Conservation (phyloP, 1,140 invertebrate species). For the Philotrypesis tridentata region DNA sequence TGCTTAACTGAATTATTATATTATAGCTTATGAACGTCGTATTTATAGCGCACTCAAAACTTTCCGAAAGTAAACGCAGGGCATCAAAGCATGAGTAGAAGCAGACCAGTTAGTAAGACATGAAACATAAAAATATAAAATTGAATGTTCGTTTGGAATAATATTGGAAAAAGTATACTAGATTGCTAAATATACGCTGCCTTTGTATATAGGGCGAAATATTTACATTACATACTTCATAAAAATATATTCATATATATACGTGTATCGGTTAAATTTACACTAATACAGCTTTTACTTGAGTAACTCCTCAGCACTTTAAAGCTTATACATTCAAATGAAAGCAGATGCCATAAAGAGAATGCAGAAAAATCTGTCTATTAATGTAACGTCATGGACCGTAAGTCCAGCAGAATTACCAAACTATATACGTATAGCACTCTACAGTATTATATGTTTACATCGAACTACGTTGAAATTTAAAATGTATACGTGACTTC, state of each 20-base stretch:
- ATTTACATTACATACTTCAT: no score
- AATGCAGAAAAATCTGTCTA: no score
- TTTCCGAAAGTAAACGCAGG: constrained; percentile 12
- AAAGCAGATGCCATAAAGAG: no score
- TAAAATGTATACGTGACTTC: not conserved
- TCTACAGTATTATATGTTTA: not conserved
- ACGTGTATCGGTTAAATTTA: no score
- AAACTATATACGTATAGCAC: not conserved
- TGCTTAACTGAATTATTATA: constrained; percentile 3
- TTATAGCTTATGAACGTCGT: constrained; percentile 16
- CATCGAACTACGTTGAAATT: not conserved
- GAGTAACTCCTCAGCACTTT: no score
- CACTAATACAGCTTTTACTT: no score
- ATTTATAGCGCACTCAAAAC: constrained; percentile 30
- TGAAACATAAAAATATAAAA: constrained; percentile 28
- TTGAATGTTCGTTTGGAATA: not conserved
- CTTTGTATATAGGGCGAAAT: no score
- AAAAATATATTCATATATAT: no score
- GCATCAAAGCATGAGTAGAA: constrained; percentile 31
- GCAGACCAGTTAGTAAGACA: constrained; percentile 25
- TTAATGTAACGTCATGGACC: no score
- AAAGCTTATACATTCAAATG: no score
- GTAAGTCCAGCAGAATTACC: not conserved
- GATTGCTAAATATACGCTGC: not conserved
- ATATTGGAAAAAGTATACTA: not conserved